Conservation (phyloP, 2,797 vertebrate species). For the Gymnodraco acuticeps region DNA sequence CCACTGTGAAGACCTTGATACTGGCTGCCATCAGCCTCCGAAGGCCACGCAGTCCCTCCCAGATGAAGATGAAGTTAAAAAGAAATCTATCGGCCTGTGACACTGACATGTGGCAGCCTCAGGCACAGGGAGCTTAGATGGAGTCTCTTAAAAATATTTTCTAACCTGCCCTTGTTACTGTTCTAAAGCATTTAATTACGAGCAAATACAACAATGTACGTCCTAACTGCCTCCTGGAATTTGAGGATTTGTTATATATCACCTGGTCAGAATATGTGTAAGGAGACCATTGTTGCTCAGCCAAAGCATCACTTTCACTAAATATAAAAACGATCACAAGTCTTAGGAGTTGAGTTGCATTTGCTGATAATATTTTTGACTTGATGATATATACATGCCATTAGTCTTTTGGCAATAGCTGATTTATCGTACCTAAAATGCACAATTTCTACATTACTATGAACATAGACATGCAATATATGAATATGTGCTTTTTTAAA, state of each 20-base stretch:
- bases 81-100: slow-evolving; percentile 62
- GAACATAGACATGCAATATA: not conserved
- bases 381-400: too few species aligned
- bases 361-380: not conserved
- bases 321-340: not conserved
- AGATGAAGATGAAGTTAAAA: slow-evolving; percentile 60
- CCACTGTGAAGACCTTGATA: slow-evolving; percentile 37
- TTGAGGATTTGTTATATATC: too few species aligned
- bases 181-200: slow-evolving; percentile 18
- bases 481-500: too few species aligned
- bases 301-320: not conserved
- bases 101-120: slow-evolving; percentile 43
- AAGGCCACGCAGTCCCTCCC: slow-evolving; percentile 35
- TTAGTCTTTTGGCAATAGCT: too few species aligned
- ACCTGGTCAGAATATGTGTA: not conserved
- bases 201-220: not conserved
- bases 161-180: not conserved
- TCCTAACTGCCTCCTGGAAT: not conserved
- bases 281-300: not conserved
- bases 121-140: slow-evolving; percentile 18
- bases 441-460: not conserved
- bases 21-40: slow-evolving; percentile 31
- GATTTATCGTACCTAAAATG: not conserved
- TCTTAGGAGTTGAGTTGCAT: not conserved
- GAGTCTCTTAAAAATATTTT: slow-evolving; percentile 6